Base-by-base conservation (phyloP, 92 coral and sea anemone species). In the Galaxea fascicularis region DNA sequence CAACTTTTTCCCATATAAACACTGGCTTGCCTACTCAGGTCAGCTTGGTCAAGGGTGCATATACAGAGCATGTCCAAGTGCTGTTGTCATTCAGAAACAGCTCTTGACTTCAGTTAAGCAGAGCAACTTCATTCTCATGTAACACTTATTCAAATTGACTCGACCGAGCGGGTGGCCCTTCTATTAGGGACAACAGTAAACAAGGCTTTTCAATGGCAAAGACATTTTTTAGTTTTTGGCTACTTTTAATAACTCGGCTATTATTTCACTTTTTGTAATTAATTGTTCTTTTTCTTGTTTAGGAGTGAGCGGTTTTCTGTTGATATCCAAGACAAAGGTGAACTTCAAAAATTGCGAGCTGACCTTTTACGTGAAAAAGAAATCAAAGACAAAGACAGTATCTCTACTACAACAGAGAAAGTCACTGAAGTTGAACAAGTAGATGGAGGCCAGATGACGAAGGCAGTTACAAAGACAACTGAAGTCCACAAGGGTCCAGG, bases 281-380 rank as follows among this genome's bases (percentile, higher is more conserved):
- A 14, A n/a, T 6, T 12, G 14, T 46, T 46, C 8, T 5, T 21
- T 70, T 35, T 64, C 65, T 35, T 29, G 17, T 6, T 45, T 29
- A 91, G 95, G 90, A 88, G 64, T 57, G 85, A 89, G 52, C 54
- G 79, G 10, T 85, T 74, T 56, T 82, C 90, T 67, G 66, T 88
- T 35, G 77, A 91, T 78, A 91, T 91, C 52, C 80, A 87, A 66
- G 88, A 87, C 82, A 91, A 87, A 65, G 78, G 65, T 41, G 91
- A 91, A 80, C 94, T 91, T 24, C 76, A 79, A 24, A 64, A 62
- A 30, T 59, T 91, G 47, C 86, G 94, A 26, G 85, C 68, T 47
- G 86, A 87, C 25, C 77, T 88, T 26, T 67, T 79, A 20, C 71
- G 79, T 14, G 78, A 87, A 70, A 88, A 88, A 65, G 83, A 71